Evolutionary conservation across 2,888 invertebrate genomes (phyloP), one percentile per base, ranked within the genome.

Genomic region (Ceraclea dissimilis): DNA sequence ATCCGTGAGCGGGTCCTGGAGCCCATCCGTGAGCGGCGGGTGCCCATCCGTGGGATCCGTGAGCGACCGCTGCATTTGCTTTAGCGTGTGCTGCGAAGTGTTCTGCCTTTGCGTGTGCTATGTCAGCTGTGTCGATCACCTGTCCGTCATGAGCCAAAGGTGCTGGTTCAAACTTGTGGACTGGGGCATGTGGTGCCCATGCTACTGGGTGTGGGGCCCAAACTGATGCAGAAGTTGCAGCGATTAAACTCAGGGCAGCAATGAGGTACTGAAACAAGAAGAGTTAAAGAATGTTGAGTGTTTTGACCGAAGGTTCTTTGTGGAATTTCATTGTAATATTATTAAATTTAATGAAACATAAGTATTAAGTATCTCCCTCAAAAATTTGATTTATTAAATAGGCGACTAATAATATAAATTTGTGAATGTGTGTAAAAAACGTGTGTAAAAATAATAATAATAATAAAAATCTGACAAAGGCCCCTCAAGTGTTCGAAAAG

Each of bases 61-160:
- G 48, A 10, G 54, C 54, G 8, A 52, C 50, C 8, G 54, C 54
- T 1, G 54, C 57, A 1, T 43, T 50, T 19, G 59, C 56, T 51
- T 54, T 52, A 39, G 60, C 52, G 18, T 58, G 58, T 48, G 81
- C 81, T 49, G 80, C 73, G 58, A 81, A 73, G 69, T 83, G 82
- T 49, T 78, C 76, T 54, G 80, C 61, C 47, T 59, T 61, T 1
- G 51, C 50, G 49, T 61, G 61, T 18, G 61, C 59, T 11, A 61
- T 57, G 19, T 59, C 61, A 1, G 61, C 54, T 10, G 61, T 61
- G 46, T 61, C 61, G 11, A 61, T 26, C n/a, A 61, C 61, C 8
- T 49, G 57, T 16, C 61, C 61, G 39, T 61, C 61, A 21, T 61
- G 61, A 17, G 59, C 61, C 18, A 61, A 19, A 19, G 61, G 61